phyloP scores from a whole-genome alignment of 2,797 vertebrate genomes.

The Bradypodion ventrale region DNA sequence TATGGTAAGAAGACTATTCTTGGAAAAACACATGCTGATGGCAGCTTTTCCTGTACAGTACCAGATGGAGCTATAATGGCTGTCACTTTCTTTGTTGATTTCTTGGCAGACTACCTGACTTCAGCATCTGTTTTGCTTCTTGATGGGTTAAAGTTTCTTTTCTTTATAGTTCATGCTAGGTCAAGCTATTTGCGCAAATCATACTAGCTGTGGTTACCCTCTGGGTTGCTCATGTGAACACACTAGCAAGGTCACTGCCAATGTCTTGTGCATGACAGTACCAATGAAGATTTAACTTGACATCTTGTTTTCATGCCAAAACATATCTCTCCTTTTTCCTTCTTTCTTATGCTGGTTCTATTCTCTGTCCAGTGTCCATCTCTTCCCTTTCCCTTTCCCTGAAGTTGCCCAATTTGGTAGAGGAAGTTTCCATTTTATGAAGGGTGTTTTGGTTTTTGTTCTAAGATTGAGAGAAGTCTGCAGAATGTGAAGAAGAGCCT shows the following conservation, averaged over 20 bases:
- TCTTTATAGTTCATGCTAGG: conserved; percentile 22
- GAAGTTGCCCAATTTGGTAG: too few species aligned
- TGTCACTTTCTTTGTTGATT: neutral
- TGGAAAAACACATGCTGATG: conserved; percentile 4
- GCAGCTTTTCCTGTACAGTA: neutral
- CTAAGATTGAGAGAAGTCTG: too few species aligned
- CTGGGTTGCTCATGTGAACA: neutral
- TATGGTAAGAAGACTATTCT: neutral
- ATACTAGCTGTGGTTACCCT: neutral
- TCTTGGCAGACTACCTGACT: neutral
- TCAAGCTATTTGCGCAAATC: neutral
- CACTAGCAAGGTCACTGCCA: neutral
- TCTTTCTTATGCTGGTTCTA: too few species aligned
- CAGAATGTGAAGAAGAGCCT: too few species aligned
- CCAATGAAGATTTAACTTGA: neutral
- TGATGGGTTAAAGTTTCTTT: conserved; percentile 1
- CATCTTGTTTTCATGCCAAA: conserved; percentile 1
- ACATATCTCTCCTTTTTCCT: too few species aligned
- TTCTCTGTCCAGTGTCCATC: too few species aligned
- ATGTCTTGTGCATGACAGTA: conserved; percentile 1
- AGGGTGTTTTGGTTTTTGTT: too few species aligned
- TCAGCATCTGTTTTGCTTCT: neutral
- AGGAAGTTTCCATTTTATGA: too few species aligned
- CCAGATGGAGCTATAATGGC: conserved; percentile 5
- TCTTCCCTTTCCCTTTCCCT: too few species aligned